Conservation (phyloP, 2,797 vertebrate genomes). For the Etheostoma nigrum region DNA sequence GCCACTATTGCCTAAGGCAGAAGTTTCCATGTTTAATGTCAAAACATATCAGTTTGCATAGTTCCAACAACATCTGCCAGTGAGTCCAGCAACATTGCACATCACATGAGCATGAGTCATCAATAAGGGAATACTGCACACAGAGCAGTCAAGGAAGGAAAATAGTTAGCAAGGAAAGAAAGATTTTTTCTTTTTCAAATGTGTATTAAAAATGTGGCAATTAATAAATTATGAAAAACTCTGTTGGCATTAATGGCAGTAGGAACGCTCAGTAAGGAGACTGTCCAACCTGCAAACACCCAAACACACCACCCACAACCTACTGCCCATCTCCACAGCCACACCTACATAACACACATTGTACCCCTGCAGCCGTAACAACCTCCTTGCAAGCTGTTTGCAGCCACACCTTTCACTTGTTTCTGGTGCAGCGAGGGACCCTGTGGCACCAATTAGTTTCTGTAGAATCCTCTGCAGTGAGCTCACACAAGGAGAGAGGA, state of each 20-base stretch:
- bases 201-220: background rate
- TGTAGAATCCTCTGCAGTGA: conserved; percentile 39
- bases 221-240: conserved; percentile 37
- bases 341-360: conserved; percentile 28
- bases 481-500: conserved; percentile 20
- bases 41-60: conserved; percentile 17
- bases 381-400: conserved; percentile 52
- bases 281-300: background rate
- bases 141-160: conserved; percentile 6
- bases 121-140: conserved; percentile 35
- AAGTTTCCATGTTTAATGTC: conserved; percentile 13
- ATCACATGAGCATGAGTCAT: conserved; percentile 48
- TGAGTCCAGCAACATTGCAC: conserved; percentile 12
- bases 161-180: conserved; percentile 22
- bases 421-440: conserved; percentile 23
- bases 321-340: background rate
- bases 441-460: conserved; percentile 33
- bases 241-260: conserved; percentile 10
- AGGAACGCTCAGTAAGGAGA: conserved; percentile 1
- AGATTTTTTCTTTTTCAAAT: conserved; percentile 10
- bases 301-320: background rate
- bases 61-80: conserved; percentile 31
- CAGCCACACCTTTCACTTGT: conserved; percentile 16
- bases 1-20: background rate
- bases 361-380: conserved; percentile 32